Percentiles rank a stretch among this genome's conserved stretches.
phyloP scores from a whole-genome alignment of 2,888 invertebrate species.

The Tolmerus cingulatus region DNA sequence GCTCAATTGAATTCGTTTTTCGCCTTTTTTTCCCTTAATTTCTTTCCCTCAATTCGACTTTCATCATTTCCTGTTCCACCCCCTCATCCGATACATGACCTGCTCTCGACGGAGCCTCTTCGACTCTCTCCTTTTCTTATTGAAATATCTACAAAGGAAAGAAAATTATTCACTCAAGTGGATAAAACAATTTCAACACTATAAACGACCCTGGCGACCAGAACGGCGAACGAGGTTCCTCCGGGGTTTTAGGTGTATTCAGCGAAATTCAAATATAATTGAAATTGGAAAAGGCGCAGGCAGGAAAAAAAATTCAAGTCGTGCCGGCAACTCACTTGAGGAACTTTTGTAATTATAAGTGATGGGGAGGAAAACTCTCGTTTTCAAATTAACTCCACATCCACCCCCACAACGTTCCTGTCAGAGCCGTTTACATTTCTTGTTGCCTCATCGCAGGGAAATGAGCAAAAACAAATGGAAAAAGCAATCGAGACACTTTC shows the following conservation, averaged over 20 bases:
- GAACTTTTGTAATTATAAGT: conserved; percentile 17
- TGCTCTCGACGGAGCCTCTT: not conserved
- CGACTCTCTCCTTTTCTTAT: conserved; percentile 10
- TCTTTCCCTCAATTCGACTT: conserved; percentile 23
- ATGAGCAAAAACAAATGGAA: not conserved
- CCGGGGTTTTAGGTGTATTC: not conserved
- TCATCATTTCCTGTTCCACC: conserved; percentile 5
- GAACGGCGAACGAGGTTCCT: not conserved
- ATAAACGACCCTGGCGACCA: conserved; percentile 34
- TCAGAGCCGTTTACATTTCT: not conserved
- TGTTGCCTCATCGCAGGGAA: not conserved
- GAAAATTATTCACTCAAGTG: conserved; percentile 43
- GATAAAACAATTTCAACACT: conserved; percentile 44
- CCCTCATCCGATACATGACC: not conserved
- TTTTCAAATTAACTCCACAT: not conserved
- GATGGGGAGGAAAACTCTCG: not conserved
- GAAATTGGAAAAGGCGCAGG: not conserved
- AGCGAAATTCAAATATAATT: conserved; percentile 12
- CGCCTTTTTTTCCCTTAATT: conserved; percentile 19
- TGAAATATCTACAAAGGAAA: conserved; percentile 39
- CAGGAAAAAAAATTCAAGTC: not conserved
- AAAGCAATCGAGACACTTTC: not conserved
- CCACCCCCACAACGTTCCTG: not conserved
- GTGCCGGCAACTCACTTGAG: not conserved
- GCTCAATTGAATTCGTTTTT: conserved; percentile 29